Conservation (phyloP, 2,113 vertebrate genomes). For the Toxotes chatareus region DNA sequence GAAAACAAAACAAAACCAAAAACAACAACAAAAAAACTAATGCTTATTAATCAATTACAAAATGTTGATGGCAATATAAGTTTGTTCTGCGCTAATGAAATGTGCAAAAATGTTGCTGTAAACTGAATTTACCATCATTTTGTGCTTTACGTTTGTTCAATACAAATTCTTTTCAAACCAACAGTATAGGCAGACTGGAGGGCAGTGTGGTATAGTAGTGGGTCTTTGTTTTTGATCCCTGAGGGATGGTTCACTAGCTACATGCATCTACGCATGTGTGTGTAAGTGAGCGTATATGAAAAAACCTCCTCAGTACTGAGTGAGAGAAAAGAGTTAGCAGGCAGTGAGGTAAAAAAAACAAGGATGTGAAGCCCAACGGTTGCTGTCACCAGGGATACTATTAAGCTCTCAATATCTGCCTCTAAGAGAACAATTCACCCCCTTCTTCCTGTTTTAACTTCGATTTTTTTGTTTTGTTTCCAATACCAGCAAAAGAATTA, state of each 20-base stretch:
- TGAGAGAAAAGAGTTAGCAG: constrained; percentile 19
- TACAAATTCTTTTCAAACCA: constrained; percentile 6
- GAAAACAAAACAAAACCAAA: too few relatives aligned
- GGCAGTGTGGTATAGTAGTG: constrained; percentile 11
- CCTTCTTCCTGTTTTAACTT: constrained; percentile 28
- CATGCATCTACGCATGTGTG: neutral
- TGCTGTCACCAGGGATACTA: constrained; percentile 49
- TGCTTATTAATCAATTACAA: neutral
- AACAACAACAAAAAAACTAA: too few relatives aligned
- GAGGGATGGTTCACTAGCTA: constrained; percentile 6
- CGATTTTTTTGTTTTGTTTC: neutral
- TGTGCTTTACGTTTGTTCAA: neutral
- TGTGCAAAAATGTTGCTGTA: neutral
- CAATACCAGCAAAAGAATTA: constrained; percentile 26
- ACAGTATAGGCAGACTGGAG: constrained; percentile 10
- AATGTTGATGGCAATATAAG: neutral
- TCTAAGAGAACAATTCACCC: constrained; percentile 55
- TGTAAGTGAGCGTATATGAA: neutral
- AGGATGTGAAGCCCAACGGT: constrained; percentile 33
- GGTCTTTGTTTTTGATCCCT: constrained; percentile 37
- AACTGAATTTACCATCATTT: neutral
- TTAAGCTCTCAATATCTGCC: constrained; percentile 56
- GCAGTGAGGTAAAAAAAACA: constrained; percentile 20
- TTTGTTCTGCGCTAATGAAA: neutral
- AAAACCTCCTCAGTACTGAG: constrained; percentile 24